A percentile compares a stretch with the other conserved stretches of the same genome.
Evolutionary conservation across 2,888 invertebrate species (phyloP).

Genomic region (Phaedon cochleariae): DNA sequence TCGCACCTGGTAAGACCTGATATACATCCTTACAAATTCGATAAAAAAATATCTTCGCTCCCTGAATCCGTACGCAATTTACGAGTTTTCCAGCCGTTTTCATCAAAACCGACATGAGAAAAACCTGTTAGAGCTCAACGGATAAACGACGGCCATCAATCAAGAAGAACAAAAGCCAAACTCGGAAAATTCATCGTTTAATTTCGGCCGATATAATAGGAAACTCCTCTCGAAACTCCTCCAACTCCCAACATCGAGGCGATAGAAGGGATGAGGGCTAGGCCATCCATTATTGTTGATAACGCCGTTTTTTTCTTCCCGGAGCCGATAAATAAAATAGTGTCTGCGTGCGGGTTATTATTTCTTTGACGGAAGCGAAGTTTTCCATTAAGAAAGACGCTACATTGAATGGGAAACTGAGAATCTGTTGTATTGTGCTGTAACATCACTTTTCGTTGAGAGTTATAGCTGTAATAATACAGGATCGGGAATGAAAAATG

Average conservation of each 20-base stretch:
- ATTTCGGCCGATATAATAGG: constrained; percentile 17
- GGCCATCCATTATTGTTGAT: constrained; percentile 39
- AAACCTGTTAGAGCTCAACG: background rate
- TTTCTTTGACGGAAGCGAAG: background rate
- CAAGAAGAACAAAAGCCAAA: constrained; percentile 28
- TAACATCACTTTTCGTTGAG: background rate
- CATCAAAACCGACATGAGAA: background rate
- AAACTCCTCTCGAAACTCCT: background rate
- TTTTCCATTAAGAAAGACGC: background rate
- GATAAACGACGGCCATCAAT: constrained; percentile 33
- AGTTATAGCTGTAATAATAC: background rate
- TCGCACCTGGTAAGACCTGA: no score
- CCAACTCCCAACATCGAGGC: background rate
- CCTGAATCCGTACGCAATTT: no score
- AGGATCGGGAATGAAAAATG: background rate
- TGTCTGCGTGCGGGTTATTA: background rate
- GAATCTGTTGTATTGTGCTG: background rate
- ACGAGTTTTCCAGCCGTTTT: background rate
- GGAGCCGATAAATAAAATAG: background rate
- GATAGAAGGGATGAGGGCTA: constrained; percentile 24
- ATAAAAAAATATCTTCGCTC: no score
- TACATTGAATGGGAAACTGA: background rate
- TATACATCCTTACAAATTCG: no score
- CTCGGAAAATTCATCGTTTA: constrained; percentile 30
- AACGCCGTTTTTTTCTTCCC: background rate